Evolutionary conservation across 1,140 invertebrate species (phyloP).

Genomic region (Cherax quadricarinatus): DNA sequence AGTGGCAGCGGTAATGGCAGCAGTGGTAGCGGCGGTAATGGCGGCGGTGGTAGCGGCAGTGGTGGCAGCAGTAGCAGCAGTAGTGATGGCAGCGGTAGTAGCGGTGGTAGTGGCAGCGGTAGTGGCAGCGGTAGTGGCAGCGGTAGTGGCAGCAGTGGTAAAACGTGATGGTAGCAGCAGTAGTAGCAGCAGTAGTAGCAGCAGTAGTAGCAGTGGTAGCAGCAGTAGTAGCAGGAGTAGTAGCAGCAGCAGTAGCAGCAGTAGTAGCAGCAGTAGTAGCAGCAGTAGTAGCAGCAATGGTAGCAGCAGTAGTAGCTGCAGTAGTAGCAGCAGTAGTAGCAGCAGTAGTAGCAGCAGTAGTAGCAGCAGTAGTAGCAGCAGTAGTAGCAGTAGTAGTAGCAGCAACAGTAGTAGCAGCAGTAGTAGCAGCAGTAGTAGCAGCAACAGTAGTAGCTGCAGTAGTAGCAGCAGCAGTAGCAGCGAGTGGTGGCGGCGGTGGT

Average conservation of each 20-base stretch:
- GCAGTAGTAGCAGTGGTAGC: no score
- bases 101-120: not conserved
- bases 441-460: not conserved
- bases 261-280: no score
- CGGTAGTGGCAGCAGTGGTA: no score
- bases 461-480: not conserved
- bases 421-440: not conserved
- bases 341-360: not conserved
- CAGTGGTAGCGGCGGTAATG: not conserved
- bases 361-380: not conserved
- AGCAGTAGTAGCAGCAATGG: no score
- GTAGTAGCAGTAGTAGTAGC: no score
- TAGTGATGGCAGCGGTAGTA: not conserved
- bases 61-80: not conserved
- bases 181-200: no score
- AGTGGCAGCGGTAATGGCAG: not conserved
- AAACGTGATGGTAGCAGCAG: no score
- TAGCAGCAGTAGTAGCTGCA: no score
- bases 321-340: not conserved
- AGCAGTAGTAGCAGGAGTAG: no score
- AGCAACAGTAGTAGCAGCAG: not conserved
- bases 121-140: no score
- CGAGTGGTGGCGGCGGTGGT: not conserved
- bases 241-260: no score
- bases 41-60: not conserved